Evolutionary conservation across 2,113 vertebrate genomes (phyloP).

Genomic region (Ictalurus furcatus): DNA sequence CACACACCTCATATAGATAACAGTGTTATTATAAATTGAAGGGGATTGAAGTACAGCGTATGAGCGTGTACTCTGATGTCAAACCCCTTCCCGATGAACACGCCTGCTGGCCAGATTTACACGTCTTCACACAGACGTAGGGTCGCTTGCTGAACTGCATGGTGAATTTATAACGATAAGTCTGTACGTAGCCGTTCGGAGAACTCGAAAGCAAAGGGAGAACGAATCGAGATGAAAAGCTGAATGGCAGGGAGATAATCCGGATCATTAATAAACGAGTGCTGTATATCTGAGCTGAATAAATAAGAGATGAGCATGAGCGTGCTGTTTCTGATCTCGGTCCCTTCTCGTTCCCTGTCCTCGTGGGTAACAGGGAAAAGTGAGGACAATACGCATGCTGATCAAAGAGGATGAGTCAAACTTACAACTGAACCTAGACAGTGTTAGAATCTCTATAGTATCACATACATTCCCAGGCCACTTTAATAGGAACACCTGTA

Average conservation of each 20-base stretch:
- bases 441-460: neutral
- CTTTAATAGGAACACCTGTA: neutral
- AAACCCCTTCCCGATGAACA: neutral
- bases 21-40: neutral
- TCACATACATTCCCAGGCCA: too few species aligned
- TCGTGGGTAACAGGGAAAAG: neutral
- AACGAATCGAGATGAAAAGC: conserved; percentile 18
- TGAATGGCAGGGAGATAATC: neutral
- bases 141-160: neutral
- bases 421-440: neutral
- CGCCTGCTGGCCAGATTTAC: neutral
- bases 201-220: neutral
- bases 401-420: neutral
- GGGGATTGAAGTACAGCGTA: neutral
- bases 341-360: neutral
- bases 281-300: conserved; percentile 9
- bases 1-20: neutral
- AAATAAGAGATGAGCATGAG: neutral
- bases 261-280: conserved; percentile 19
- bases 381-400: neutral
- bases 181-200: neutral
- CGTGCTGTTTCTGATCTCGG: neutral
- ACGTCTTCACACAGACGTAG: neutral
- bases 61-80: neutral
- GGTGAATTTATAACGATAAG: neutral